A percentile compares a stretch with the other conserved stretches of the same genome.
Evolutionary conservation across 2,113 vertebrate genomes (phyloP).

Genomic region (Zootoca vivipara): DNA sequence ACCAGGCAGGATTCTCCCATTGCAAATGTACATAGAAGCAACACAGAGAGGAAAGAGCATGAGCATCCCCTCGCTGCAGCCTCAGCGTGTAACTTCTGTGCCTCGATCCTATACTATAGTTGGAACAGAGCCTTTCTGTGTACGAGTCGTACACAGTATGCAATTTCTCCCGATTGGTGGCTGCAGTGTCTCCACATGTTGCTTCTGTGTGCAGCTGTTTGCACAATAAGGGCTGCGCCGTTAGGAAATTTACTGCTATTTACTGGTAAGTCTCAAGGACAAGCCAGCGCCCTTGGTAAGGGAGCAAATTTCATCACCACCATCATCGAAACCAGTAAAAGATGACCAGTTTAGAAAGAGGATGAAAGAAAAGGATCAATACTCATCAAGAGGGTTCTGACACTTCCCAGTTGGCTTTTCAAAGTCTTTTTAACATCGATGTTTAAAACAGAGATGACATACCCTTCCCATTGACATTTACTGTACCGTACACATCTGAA

Average conservation of each 20-base stretch:
- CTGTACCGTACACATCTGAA: neutral
- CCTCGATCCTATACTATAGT: neutral
- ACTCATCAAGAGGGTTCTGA: neutral
- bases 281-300: neutral
- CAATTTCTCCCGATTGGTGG: neutral
- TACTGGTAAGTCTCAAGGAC: neutral
- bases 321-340: neutral
- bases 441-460: neutral
- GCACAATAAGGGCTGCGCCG: neutral
- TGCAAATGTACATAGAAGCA: neutral
- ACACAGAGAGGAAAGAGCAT: neutral
- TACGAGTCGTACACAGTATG: neutral
- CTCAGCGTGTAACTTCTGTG: neutral
- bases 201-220: neutral
- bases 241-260: neutral
- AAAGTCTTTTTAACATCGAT: neutral
- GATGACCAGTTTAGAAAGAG: neutral
- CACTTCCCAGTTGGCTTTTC: neutral
- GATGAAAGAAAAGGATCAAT: neutral
- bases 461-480: neutral
- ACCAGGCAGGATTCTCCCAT: neutral
- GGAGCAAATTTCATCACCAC: neutral
- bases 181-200: neutral
- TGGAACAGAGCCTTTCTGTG: neutral
- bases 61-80: neutral